Evolutionary conservation across 2,113 vertebrate species (phyloP).

Genomic region (Festucalex cinctus): DNA sequence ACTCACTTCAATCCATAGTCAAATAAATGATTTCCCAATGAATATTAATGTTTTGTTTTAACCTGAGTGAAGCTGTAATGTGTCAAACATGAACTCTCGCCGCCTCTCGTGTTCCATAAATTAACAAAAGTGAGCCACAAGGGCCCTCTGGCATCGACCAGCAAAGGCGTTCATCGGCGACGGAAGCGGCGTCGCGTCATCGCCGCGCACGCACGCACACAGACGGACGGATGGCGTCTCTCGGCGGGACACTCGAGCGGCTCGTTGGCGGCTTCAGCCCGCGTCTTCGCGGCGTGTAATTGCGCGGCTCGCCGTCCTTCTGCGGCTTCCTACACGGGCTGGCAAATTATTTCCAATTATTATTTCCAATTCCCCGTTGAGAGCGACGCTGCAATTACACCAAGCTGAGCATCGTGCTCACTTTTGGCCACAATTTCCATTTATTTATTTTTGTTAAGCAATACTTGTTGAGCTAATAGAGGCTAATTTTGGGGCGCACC

Average conservation of each 20-base stretch:
- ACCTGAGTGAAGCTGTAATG: conserved; percentile 53
- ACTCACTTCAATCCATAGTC: conserved; percentile 35
- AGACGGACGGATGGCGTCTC: conserved; percentile 53
- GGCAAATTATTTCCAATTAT: conserved; percentile 65
- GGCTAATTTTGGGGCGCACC: conserved; percentile 2
- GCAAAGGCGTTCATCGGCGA: conserved; percentile 37
- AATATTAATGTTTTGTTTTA: conserved; percentile 58
- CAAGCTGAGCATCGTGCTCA: conserved; percentile 51
- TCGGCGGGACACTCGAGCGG: conserved; percentile 49
- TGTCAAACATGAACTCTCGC: conserved; percentile 52
- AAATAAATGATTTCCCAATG: conserved; percentile 45
- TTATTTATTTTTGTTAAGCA: conserved; percentile 31
- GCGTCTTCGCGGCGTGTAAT: conserved; percentile 64
- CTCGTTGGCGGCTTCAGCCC: conserved; percentile 4
- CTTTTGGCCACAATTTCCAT: conserved; percentile 45
- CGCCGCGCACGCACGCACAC: conserved; percentile 40
- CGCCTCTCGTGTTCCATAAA: conserved; percentile 61
- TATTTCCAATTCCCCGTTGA: conserved; percentile 47
- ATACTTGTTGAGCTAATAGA: conserved; percentile 14
- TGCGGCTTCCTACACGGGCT: conserved; percentile 63
- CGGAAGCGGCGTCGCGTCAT: conserved; percentile 49
- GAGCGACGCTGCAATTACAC: conserved; percentile 63
- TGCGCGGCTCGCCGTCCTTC: conserved; percentile 58
- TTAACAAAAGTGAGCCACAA: conserved; percentile 67
- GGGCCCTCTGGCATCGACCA: conserved; percentile 43